These are phyloP conservation scores for Carcharodon carcharias DNA, from an alignment of 2,797 vertebrate genomes.

Conservation along the genomic window DNA sequence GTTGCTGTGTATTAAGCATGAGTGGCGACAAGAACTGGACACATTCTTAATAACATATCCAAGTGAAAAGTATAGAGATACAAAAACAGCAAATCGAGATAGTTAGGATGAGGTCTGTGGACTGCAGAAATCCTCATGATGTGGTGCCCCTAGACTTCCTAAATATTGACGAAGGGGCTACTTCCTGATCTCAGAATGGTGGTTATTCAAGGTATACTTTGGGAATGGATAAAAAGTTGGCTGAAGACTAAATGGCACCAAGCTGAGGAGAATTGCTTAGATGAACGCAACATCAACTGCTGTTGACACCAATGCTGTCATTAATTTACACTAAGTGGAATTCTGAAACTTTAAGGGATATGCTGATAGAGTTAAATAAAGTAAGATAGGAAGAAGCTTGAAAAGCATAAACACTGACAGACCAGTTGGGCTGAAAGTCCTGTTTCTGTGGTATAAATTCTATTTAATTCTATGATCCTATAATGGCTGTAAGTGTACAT, in stretches of 20 bases:
- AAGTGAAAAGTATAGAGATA: background rate
- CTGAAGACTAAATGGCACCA: background rate
- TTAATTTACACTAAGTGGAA: background rate
- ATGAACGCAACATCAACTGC: background rate
- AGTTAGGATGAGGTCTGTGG: background rate
- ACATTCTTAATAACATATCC: background rate
- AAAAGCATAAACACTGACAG: too few relatives aligned
- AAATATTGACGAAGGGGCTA: background rate
- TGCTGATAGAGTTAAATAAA: too few relatives aligned
- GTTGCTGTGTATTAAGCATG: background rate
- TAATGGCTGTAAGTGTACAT: too few relatives aligned
- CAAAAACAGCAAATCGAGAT: background rate
- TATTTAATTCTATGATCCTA: too few relatives aligned
- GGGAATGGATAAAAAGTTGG: background rate
- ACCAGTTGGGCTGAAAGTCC: too few relatives aligned
- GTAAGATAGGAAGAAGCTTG: too few relatives aligned
- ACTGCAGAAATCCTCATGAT: background rate
- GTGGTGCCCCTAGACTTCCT: background rate
- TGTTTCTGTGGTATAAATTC: too few relatives aligned
- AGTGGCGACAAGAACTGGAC: background rate
- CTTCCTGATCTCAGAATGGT: too few relatives aligned
- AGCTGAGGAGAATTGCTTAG: background rate
- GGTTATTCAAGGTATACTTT: background rate
- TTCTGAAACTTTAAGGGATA: too few relatives aligned
- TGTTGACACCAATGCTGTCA: background rate